Evolutionary conservation across 2,797 vertebrate species (phyloP).

Genomic region (Adrianichthys oophorus): DNA sequence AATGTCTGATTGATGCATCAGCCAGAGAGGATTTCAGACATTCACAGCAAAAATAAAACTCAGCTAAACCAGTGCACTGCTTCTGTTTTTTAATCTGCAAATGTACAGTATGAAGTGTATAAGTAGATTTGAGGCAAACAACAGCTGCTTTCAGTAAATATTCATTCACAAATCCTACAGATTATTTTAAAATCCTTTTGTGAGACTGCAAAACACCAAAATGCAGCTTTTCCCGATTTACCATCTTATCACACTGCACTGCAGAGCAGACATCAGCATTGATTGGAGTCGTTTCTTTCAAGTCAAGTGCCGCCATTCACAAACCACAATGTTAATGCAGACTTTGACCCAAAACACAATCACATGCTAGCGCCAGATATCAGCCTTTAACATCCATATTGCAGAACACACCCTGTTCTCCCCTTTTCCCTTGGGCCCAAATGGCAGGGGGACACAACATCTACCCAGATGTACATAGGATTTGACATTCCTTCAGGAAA

Average conservation of each 20-base stretch:
- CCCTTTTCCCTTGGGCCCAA: slow-evolving; percentile 28
- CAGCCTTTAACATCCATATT: slow-evolving; percentile 43
- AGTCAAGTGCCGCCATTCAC: slow-evolving; percentile 24
- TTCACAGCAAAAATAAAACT: slow-evolving; percentile 30
- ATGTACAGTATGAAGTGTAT: slow-evolving; percentile 11
- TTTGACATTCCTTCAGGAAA: slow-evolving; percentile 40
- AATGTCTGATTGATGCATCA: slow-evolving; percentile 48
- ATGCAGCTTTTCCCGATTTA: slow-evolving; percentile 15
- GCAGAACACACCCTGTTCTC: slow-evolving; percentile 31
- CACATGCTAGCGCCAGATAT: slow-evolving; percentile 15
- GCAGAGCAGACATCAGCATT: slow-evolving; percentile 38
- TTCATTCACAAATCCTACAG: slow-evolving; percentile 16
- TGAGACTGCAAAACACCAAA: slow-evolving; percentile 26
- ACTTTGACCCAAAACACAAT: slow-evolving; percentile 22
- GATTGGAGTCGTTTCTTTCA: slow-evolving; percentile 29
- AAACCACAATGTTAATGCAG: background rate
- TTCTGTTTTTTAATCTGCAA: slow-evolving; percentile 33
- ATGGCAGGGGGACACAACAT: slow-evolving; percentile 13
- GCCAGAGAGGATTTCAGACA: slow-evolving; percentile 56
- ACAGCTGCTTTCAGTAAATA: slow-evolving; percentile 15
- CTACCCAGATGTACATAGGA: slow-evolving; percentile 23
- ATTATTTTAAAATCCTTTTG: slow-evolving; percentile 16
- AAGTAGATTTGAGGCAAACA: slow-evolving; percentile 24
- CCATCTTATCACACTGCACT: slow-evolving; percentile 41
- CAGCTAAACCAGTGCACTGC: slow-evolving; percentile 21